These are phyloP conservation scores for Lineus longissimus DNA, from an alignment of 1,140 invertebrate genomes.

Conservation along the genomic window DNA sequence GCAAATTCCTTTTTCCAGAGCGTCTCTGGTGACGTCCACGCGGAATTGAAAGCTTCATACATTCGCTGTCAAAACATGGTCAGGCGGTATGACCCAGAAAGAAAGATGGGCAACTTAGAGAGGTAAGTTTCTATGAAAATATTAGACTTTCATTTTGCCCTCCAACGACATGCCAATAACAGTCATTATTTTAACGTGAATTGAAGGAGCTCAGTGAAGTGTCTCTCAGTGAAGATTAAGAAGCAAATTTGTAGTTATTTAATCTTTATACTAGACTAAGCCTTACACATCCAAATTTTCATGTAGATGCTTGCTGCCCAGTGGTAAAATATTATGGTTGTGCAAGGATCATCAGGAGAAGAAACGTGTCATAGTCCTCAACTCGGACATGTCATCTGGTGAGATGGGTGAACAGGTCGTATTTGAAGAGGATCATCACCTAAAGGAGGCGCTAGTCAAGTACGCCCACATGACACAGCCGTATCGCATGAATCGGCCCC, in stretches of 20 bases:
- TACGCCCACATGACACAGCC: no score
- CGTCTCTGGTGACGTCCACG: not conserved
- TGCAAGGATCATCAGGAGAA: conserved; percentile 40
- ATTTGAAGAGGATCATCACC: no score
- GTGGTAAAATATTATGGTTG: conserved; percentile 49
- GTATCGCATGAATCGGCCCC: no score
- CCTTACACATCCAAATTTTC: no score
- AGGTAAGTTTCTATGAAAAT: not conserved
- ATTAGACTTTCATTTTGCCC: not conserved
- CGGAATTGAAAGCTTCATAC: not conserved
- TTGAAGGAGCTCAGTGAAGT: no score
- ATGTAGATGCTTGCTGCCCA: conserved; percentile 42
- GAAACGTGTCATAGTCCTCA: conserved; percentile 23
- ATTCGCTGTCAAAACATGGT: not conserved
- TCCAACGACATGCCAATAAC: not conserved
- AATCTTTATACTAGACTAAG: not conserved
- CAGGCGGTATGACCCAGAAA: not conserved
- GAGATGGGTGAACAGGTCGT: no score
- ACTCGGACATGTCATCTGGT: not conserved
- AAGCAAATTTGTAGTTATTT: not conserved
- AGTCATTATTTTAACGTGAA: not conserved
- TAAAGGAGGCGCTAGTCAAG: no score
- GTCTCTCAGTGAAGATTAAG: no score
- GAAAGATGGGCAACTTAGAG: not conserved
- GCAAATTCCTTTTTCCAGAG: not conserved